Base-by-base conservation (phyloP, 92 coral and sea anemone genomes). In the Epizoanthus ramosus region DNA sequence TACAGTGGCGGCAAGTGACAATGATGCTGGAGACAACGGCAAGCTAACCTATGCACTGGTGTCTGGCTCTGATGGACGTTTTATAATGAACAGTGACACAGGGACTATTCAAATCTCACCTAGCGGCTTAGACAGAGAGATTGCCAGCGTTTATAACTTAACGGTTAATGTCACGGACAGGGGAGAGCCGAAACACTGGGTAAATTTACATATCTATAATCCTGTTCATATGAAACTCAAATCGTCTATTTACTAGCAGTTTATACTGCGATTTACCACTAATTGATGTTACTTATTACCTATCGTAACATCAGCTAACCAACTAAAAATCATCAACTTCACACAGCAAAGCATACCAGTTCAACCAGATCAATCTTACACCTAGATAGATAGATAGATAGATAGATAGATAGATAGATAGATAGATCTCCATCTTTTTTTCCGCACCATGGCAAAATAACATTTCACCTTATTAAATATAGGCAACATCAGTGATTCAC, bases 61-160 rank as follows among this genome's bases (percentile, higher is more conserved):
- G 5, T 88, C 92, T 2, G 92, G 89, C 0, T 71, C 83, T n/a
- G 81, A 93, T 59, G 91, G 89, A 15, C 88, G 91, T 19, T 93
- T 93, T 71, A 91, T 85, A 41, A 69, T 93, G 59, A 93, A 93
- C 74, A 91, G 94, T 57, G 91, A 82, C 69, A 88, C 97, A 0
- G 97, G 97, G n/a, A 75, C 60, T 31, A 79, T 93, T 74, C 91
- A 84, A 73, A 91, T 93, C 71, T 91, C 97, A 10, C 94, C 97
- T 18, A 93, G 89, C 22, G 97, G 94, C 6, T 87, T 93, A 65
- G 97, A 93, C 83, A 83, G 97, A 57, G 97, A 93, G 73, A 80
- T 86, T 18, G 85, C 88, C 57, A 81, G 88, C 17, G 85, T 79
- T 74, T 93, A 88, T 54, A 90, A 88, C 64, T 85, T 93, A 67